These are phyloP conservation scores for Falco biarmicus DNA, from an alignment of 2,797 vertebrate species.

Conservation along the genomic window DNA sequence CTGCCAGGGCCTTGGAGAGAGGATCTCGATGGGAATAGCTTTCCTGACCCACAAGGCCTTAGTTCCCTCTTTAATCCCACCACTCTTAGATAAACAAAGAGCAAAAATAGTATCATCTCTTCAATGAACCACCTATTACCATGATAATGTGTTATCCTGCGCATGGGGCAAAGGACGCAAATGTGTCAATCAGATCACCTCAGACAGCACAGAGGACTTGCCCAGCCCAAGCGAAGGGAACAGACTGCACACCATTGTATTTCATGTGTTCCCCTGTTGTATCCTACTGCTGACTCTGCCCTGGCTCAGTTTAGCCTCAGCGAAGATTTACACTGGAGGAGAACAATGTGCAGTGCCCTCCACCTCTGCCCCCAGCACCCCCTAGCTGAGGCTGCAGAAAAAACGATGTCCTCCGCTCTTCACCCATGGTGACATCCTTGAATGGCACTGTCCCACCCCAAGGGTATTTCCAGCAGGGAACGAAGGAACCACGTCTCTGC, in stretches of 20 bases:
- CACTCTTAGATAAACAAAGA: neutral
- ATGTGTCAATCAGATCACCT: neutral
- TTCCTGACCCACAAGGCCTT: neutral
- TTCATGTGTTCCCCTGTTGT: neutral
- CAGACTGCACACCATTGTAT: neutral
- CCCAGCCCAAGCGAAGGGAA: neutral
- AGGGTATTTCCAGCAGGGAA: neutral
- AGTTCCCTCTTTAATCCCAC: neutral
- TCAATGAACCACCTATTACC: neutral
- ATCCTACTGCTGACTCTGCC: neutral
- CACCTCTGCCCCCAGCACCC: rapidly evolving
- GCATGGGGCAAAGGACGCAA: neutral
- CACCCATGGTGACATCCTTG: neutral
- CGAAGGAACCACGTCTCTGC: neutral
- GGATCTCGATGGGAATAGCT: neutral
- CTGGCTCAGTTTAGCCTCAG: neutral
- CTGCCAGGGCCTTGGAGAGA: neutral
- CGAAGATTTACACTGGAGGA: neutral
- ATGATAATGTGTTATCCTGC: rapidly evolving
- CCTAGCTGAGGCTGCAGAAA: neutral
- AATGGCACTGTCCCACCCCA: neutral
- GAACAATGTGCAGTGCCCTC: neutral
- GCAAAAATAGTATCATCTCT: neutral
- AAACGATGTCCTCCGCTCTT: neutral
- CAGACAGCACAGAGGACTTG: neutral